These are phyloP conservation scores for Morinoia aosen DNA, from an alignment of 2,888 invertebrate genomes.

Conservation along the genomic window DNA sequence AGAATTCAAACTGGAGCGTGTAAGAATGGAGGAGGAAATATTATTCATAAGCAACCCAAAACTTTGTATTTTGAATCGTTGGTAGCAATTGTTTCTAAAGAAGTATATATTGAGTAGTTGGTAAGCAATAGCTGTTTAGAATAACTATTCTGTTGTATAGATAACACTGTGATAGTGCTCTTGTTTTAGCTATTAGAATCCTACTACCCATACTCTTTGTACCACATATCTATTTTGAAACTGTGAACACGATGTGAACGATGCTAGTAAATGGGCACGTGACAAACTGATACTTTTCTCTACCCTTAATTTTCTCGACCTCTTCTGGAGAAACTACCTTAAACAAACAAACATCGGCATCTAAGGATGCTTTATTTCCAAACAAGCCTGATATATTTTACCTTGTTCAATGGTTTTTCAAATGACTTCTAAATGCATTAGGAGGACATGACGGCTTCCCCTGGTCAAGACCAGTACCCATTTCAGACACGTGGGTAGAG, in stretches of 20 bases:
- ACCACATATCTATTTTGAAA: slow-evolving; percentile 49
- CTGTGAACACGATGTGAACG: slow-evolving; percentile 19
- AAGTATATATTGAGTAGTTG: not conserved
- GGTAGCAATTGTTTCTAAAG: not conserved
- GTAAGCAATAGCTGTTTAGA: not conserved
- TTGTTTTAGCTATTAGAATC: slow-evolving; percentile 23
- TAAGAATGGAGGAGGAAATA: not conserved
- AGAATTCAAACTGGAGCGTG: not conserved
- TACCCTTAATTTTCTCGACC: not conserved
- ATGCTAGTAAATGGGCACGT: slow-evolving; percentile 12
- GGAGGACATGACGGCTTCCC: too few species aligned
- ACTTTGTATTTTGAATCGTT: not conserved
- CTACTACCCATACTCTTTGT: slow-evolving; percentile 20
- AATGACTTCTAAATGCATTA: too few species aligned
- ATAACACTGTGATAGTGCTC: slow-evolving; percentile 30
- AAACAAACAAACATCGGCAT: too few species aligned
- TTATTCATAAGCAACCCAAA: not conserved
- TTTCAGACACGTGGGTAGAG: too few species aligned
- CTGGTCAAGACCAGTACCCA: too few species aligned
- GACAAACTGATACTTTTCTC: not conserved
- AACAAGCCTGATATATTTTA: too few species aligned
- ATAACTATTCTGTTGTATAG: slow-evolving; percentile 18
- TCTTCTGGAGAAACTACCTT: too few species aligned
- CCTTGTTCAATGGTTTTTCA: too few species aligned
- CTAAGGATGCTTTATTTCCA: too few species aligned